A percentile compares a stretch with the other conserved stretches of the same genome.
phyloP scores from a whole-genome alignment of 2,797 vertebrate species.

The Halcyon chelicuti region DNA sequence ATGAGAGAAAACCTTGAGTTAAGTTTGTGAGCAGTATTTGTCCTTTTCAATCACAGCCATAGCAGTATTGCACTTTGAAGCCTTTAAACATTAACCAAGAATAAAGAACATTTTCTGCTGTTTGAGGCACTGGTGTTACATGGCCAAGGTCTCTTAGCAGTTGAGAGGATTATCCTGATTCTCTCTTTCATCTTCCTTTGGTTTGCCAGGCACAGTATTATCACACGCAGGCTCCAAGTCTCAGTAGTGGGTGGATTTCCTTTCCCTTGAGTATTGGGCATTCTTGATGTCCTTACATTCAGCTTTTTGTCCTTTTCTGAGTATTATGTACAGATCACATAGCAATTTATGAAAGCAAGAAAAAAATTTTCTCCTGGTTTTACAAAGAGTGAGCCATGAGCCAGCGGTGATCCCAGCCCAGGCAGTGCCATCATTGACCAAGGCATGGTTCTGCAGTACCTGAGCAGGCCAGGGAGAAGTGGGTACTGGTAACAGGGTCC shows the following conservation, averaged over 20 bases:
- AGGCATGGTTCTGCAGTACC: background rate
- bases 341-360: background rate
- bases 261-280: background rate
- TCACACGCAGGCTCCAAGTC: background rate
- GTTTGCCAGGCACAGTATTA: background rate
- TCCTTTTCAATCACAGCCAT: background rate
- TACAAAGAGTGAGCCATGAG: background rate
- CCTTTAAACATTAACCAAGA: conserved; percentile 56
- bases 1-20: background rate
- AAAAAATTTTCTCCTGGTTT: background rate
- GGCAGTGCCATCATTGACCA: background rate
- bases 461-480: accelerated
- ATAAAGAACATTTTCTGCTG: conserved; percentile 48
- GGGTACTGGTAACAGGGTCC: background rate
- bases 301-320: background rate
- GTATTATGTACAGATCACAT: background rate
- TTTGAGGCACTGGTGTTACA: background rate
- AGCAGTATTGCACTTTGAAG: background rate
- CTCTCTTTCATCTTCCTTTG: conserved; percentile 36
- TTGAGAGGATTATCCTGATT: conserved; percentile 50
- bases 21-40: background rate
- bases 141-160: conserved; percentile 32
- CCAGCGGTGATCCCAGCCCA: background rate
- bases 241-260: background rate
- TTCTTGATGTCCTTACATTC: background rate